These are phyloP conservation scores for Steatocranus sp. DNA, from an alignment of 2,797 vertebrate species.

Conservation along the genomic window DNA sequence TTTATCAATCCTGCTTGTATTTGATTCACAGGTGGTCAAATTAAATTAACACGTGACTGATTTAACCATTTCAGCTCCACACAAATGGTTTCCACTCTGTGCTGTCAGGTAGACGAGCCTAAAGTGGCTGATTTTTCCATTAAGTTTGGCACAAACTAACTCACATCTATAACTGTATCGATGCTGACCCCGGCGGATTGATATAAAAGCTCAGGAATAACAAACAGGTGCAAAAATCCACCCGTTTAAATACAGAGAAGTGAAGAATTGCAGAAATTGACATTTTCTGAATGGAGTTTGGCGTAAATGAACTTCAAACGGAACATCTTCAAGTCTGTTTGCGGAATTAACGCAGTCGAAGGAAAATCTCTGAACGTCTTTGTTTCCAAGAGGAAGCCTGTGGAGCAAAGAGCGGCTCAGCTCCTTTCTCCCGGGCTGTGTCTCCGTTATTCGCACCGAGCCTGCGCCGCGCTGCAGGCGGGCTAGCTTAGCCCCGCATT, in stretches of 20 bases:
- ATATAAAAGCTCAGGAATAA: background rate
- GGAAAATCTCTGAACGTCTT: background rate
- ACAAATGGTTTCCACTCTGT: background rate
- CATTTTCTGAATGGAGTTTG: background rate
- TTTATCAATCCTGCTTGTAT: background rate
- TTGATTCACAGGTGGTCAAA: background rate
- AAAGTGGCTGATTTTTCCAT: background rate
- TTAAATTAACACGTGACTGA: background rate
- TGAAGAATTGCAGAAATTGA: background rate
- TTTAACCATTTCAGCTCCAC: background rate
- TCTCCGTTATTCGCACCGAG: background rate
- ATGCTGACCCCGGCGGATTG: background rate
- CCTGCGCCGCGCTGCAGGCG: background rate
- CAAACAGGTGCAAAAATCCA: background rate
- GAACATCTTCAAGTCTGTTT: background rate
- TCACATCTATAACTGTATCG: background rate
- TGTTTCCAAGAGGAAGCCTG: background rate
- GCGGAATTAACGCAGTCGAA: background rate
- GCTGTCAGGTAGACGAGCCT: background rate
- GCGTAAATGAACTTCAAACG: background rate
- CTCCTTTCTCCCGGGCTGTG: background rate
- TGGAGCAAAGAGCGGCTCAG: background rate
- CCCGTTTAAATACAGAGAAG: background rate
- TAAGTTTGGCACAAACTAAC: background rate
- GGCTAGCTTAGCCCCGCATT: slow-evolving; percentile 29